phyloP scores from a whole-genome alignment of 2,797 vertebrate species.

The Chaetophractus vellerosus region DNA sequence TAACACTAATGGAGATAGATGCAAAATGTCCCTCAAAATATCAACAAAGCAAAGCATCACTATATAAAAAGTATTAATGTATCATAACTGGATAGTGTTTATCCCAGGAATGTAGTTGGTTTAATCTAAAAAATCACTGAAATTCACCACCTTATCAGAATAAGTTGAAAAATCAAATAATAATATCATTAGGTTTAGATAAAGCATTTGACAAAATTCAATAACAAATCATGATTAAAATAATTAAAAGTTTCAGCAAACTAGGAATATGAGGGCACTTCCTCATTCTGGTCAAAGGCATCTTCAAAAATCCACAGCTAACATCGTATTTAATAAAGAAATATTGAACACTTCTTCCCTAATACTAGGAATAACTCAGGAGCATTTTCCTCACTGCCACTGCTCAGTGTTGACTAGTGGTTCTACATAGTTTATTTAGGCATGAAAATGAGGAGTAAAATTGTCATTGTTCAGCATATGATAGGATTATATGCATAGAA shows the following conservation, averaged over 20 bases:
- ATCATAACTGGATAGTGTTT: background rate
- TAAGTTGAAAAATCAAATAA: background rate
- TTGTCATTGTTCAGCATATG: background rate
- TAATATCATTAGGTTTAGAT: background rate
- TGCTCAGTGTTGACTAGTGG: background rate
- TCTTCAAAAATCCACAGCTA: background rate
- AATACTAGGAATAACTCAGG: background rate
- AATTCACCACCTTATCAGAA: background rate
- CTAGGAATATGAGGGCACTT: background rate
- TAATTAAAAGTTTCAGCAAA: background rate
- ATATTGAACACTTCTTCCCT: background rate
- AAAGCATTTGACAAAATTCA: slow-evolving; percentile 20
- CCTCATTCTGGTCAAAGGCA: background rate
- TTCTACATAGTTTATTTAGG: background rate
- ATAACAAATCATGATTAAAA: background rate
- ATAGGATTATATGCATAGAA: background rate
- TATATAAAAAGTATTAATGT: background rate
- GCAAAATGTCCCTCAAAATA: background rate
- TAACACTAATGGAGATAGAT: background rate
- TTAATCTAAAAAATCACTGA: slow-evolving; percentile 14
- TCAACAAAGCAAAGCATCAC: background rate
- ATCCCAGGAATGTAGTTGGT: background rate
- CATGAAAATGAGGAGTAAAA: background rate
- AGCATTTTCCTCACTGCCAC: background rate
- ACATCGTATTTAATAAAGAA: background rate